Evolutionary conservation across 2,888 invertebrate genomes (phyloP).

Genomic region (Abscondita cerata): DNA sequence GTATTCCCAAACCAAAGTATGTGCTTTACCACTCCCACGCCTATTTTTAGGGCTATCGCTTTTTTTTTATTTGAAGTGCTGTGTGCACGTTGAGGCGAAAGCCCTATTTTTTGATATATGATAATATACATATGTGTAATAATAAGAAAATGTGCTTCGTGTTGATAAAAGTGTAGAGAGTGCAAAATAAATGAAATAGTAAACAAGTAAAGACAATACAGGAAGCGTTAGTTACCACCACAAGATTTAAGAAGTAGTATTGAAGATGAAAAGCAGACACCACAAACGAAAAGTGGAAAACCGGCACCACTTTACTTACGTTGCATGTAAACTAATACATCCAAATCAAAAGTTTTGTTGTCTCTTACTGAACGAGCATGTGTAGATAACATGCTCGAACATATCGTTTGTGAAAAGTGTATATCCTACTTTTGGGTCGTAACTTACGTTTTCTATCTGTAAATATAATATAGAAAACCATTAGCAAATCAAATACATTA

Average conservation of each 20-base stretch:
- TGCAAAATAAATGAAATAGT: neutral
- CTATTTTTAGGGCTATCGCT: no score
- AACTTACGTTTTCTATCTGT: slow-evolving; percentile 50
- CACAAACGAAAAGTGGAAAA: slow-evolving; percentile 16
- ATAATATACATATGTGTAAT: neutral
- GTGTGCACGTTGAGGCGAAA: no score
- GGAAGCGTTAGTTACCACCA: slow-evolving; percentile 37
- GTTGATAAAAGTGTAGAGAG: neutral
- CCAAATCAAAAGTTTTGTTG: slow-evolving; percentile 28
- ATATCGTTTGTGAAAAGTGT: slow-evolving; percentile 50
- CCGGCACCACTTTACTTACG: slow-evolving; percentile 42
- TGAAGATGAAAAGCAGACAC: slow-evolving; percentile 10
- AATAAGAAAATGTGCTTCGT: neutral
- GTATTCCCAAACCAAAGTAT: no score
- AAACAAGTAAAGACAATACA: slow-evolving; percentile 20
- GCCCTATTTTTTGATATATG: neutral
- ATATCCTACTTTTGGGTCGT: slow-evolving; percentile 61
- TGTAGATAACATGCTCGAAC: slow-evolving; percentile 46
- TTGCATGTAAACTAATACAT: slow-evolving; percentile 30
- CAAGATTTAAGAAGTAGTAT: slow-evolving; percentile 25
- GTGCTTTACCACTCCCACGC: no score
- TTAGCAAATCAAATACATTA: no score
- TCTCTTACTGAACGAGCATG: slow-evolving; percentile 48
- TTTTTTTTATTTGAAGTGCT: no score
- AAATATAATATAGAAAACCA: slow-evolving; percentile 39